Base-by-base conservation (phyloP, 2,113 vertebrate species). In the Laterallus jamaicensis region DNA sequence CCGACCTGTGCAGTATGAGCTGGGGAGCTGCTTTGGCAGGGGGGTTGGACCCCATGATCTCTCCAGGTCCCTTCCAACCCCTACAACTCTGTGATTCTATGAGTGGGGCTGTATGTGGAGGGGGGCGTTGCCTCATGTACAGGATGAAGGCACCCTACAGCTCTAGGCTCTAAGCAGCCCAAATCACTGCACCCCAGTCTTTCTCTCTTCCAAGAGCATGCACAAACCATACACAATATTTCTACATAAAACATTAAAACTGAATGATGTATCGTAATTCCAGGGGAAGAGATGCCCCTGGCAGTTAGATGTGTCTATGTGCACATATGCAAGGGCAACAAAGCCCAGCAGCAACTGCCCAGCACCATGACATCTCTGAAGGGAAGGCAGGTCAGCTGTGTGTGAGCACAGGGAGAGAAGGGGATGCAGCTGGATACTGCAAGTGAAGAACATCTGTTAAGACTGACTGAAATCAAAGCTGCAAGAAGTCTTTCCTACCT, bases 311-410 rank as follows among this genome's bases (percentile, higher is more conserved):
- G 40, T 40, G 44, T 47, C 16, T 15, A 11, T 2, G 12, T 29
- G 68, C 18, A 4, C 50, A 39, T 37, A n/a, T 37, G 74, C 31
- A 42, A 84, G 56, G 74, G 66, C n/a, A 44, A 32, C 42, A 42
- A n/a, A 71, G 11, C 26, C 39, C 63, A 24, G 14, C 44, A 37
- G 70, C 18, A 37, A 50, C 26, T 13, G 7, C 40, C 35, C 37
- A 15, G 6, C 18, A 2, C 3, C 0, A 0, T 5, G 3, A 1
- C 0, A 1, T 12, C 37, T 22, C 5, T 24, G 25, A 40, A 47
- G 29, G n/a, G 15, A 81, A 49, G 37, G 49, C 3, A 15, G 42
- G 17, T 22, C 6, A 62, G 37, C 56, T 28, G 31, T 18, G n/a
- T 24, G 13, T 49, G 3, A 35, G 11, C 0, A 2, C 28, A 37